Evolutionary conservation across 1,140 invertebrate genomes (phyloP), one percentile per base, ranked within the genome.

Genomic region (Lysiphlebus fabarum): DNA sequence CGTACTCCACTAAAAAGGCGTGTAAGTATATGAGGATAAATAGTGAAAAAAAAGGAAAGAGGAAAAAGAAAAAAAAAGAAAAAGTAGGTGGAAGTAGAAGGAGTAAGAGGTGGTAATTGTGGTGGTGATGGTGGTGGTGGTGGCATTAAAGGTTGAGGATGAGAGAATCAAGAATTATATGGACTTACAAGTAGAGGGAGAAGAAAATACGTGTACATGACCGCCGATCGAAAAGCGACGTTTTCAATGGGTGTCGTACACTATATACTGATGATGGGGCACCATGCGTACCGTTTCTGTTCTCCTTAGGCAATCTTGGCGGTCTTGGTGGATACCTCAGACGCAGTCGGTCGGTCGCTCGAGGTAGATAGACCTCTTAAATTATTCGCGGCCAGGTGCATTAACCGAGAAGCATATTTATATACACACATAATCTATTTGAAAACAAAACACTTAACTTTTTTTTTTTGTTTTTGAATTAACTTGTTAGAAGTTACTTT

Each of bases 241-340:
- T 72, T 76, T 77, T 72, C 69, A 78, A 77, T 75, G 70, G 76
- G 44, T 51, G 77, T 74, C 71, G 71, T 75, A 75, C 17, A 26
- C 17, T 26, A 70, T 70, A 40, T 44, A 47, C 33, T 11, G 71
- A 69, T 75, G 71, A 79, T 79, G 74, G 67, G 63, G 67, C 67
- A 69, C 72, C 72, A 70, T 77, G 76, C 76, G 77, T 79, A 79
- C 77, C 76, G 77, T 78, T 65, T 77, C 74, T 79, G 77, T 78
- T 76, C 77, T 78, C 77, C 74, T 78, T 79, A 76, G 70, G 70
- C 69, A 34, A 51, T 51, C 49, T 66, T 69, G 68, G 68, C 70
- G 57, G 65, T 69, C 66, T 66, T 56, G 58, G 65, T 64, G 64
- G 67, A 68, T 66, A 59, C 65, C 66, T 73, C 70, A 76, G 75